These are phyloP conservation scores for Apodemia hepburni DNA, from an alignment of 2,888 invertebrate genomes.

Conservation along the genomic window DNA sequence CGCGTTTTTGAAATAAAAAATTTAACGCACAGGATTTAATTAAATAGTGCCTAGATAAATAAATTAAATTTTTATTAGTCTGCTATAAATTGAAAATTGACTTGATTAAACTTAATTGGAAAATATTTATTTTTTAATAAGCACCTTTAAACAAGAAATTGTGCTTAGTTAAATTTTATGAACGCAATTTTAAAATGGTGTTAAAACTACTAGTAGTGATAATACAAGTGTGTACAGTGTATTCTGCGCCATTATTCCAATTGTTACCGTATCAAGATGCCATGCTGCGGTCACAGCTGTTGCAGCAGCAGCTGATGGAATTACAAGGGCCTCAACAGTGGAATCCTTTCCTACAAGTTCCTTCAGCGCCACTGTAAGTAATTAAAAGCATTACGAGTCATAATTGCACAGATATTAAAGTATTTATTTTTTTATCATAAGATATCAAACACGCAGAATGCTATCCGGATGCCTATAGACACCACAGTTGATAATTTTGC, in stretches of 20 bases:
- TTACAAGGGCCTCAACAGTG: slow-evolving; percentile 40
- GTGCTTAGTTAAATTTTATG: no score
- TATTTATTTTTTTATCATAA: no score
- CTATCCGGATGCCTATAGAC: no score
- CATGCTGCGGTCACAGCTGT: slow-evolving; percentile 36
- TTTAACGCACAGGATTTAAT: neutral
- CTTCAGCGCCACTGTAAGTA: slow-evolving; percentile 22
- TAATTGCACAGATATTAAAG: no score
- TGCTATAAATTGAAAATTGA: no score
- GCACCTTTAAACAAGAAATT: no score
- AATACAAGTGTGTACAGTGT: slow-evolving; percentile 35
- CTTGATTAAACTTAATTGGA: no score
- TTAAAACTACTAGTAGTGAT: neutral
- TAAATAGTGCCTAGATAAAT: no score
- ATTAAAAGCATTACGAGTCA: neutral
- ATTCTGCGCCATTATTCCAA: slow-evolving; percentile 44
- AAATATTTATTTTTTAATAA: no score
- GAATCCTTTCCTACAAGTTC: slow-evolving; percentile 36
- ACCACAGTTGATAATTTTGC: no score
- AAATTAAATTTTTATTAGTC: no score
- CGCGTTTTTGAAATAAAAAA: neutral
- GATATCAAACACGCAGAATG: no score
- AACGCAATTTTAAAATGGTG: neutral
- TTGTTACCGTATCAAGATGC: slow-evolving; percentile 34
- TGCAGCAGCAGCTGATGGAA: slow-evolving; percentile 41